Conservation (phyloP, 2,888 invertebrate species). For the Coelinius sp. region DNA sequence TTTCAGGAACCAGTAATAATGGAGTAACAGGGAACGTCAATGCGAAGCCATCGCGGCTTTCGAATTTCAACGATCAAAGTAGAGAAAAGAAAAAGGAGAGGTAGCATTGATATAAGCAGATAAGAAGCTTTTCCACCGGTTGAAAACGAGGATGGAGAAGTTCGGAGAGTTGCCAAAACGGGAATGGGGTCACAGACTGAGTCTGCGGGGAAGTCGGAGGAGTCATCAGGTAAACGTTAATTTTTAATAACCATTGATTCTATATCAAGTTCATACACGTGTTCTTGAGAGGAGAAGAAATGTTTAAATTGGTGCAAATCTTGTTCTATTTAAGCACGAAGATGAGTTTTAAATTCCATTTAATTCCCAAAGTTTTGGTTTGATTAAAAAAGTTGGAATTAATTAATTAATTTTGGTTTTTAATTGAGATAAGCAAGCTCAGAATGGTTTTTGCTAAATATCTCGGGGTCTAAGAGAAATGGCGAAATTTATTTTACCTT, state of each 20-base stretch:
- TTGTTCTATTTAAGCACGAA: background rate
- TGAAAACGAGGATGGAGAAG: conserved; percentile 54
- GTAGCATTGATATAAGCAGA: conserved; percentile 5
- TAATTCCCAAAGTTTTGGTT: too few species aligned
- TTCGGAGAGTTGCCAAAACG: conserved; percentile 78
- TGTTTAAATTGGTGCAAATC: background rate
- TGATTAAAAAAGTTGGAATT: too few species aligned
- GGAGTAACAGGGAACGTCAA: conserved; percentile 34
- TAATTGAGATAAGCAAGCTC: too few species aligned
- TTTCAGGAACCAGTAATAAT: conserved; percentile 43
- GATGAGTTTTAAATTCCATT: too few species aligned
- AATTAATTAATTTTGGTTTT: too few species aligned
- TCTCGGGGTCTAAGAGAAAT: too few species aligned
- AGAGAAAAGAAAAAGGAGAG: background rate
- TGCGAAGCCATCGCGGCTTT: conserved; percentile 39
- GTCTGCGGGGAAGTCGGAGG: conserved; percentile 80
- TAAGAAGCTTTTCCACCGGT: background rate
- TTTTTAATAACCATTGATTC: conserved; percentile 6
- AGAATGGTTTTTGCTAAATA: too few species aligned
- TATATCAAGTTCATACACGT: background rate
- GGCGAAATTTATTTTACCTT: too few species aligned
- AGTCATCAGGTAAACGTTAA: conserved; percentile 73
- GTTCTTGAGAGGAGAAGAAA: background rate
- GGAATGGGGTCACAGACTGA: conserved; percentile 83
- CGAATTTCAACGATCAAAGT: background rate